A percentile compares a stretch with the other conserved stretches of the same genome.
phyloP scores from a whole-genome alignment of 2,113 vertebrate species.

The Athene noctua region DNA sequence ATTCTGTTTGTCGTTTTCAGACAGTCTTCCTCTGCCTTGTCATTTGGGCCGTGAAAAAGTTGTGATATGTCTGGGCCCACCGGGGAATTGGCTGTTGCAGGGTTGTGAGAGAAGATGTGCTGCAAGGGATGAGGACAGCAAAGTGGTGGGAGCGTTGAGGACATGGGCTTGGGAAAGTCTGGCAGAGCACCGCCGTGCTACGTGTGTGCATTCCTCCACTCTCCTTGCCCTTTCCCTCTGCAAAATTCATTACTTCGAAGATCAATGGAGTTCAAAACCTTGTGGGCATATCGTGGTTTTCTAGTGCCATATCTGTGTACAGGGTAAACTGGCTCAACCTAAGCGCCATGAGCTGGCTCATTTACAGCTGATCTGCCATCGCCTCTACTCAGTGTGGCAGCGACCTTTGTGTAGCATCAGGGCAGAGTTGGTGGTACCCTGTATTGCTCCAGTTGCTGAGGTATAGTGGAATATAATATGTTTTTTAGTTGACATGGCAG shows the following conservation, averaged over 20 bases:
- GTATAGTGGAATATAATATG: neutral
- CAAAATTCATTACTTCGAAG: neutral
- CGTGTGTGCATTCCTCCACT: neutral
- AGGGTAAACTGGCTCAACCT: neutral
- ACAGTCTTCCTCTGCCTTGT: conserved; percentile 48
- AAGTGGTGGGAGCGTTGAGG: neutral
- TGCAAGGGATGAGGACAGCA: neutral
- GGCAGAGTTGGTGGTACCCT: neutral
- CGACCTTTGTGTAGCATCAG: neutral
- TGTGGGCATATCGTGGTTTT: neutral
- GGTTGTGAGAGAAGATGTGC: neutral
- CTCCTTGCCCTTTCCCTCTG: neutral
- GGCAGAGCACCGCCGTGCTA: neutral
- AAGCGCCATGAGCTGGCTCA: neutral
- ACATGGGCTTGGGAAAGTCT: neutral
- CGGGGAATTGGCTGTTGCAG: conserved; percentile 24
- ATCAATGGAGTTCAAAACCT: neutral
- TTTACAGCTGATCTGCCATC: neutral
- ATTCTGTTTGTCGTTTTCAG: conserved; percentile 77
- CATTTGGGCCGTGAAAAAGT: conserved; percentile 24
- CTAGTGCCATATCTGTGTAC: neutral
- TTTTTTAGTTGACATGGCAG: neutral
- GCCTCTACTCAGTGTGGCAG: neutral
- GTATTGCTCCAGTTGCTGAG: neutral
- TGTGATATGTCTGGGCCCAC: conserved; percentile 37